Conservation (phyloP, 2,113 vertebrate genomes). For the Telmatochromis bifrenatus region DNA sequence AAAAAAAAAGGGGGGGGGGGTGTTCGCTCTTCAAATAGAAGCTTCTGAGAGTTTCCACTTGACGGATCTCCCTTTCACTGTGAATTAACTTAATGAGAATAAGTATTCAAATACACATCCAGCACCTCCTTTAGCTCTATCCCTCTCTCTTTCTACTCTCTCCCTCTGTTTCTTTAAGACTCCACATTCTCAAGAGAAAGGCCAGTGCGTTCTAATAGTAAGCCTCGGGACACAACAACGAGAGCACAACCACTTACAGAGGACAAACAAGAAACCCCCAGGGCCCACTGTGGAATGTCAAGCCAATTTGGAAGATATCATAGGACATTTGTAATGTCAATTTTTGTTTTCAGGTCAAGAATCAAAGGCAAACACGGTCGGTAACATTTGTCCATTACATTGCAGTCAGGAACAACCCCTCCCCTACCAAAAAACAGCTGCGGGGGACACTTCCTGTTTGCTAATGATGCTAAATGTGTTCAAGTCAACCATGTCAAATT, state of each 20-base stretch:
- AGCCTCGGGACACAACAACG: conserved; percentile 55
- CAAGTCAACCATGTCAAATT: conserved; percentile 75
- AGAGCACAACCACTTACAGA: conserved; percentile 59
- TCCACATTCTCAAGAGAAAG: conserved; percentile 42
- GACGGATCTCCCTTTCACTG: conserved; percentile 49
- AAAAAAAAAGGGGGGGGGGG: neutral
- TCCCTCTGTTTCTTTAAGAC: conserved; percentile 41
- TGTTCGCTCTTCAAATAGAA: conserved; percentile 51
- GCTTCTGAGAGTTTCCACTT: conserved; percentile 59
- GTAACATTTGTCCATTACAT: conserved; percentile 72
- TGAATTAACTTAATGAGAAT: conserved; percentile 64
- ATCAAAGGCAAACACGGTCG: conserved; percentile 61
- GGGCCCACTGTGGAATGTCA: conserved; percentile 66
- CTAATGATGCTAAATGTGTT: conserved; percentile 78
- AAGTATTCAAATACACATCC: conserved; percentile 61
- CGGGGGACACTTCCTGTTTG: conserved; percentile 77
- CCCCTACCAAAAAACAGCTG: conserved; percentile 69
- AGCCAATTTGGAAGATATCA: conserved; percentile 64
- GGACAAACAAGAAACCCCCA: conserved; percentile 63
- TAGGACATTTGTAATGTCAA: conserved; percentile 68
- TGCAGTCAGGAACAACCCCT: conserved; percentile 20
- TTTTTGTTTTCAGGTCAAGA: conserved; percentile 70
- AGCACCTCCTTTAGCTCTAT: conserved; percentile 22
- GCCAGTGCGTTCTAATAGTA: conserved; percentile 43
- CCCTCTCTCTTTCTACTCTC: neutral